Evolutionary conservation across 1,140 invertebrate genomes (phyloP), one percentile per base, ranked within the genome.

Genomic region (Zaprionus vittiger): DNA sequence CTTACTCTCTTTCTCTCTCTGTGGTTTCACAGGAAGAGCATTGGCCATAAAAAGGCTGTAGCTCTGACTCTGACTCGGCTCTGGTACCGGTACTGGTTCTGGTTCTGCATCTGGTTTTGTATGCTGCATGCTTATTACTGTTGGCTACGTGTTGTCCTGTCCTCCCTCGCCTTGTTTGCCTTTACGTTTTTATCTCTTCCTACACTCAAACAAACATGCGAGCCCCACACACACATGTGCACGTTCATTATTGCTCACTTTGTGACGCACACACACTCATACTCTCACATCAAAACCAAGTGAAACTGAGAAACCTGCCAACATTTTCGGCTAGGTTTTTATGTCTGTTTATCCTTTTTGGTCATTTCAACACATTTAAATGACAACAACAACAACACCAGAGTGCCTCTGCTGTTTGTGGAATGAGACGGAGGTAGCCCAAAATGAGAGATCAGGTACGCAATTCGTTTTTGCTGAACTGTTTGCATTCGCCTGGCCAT

Each of bases 121-220:
- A 78, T 87, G 83, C 83, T 85, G 85, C 81, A 90, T 90, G 85
- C 85, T 90, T 89, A 89, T 89, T 89, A 89, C 85, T 85, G 74
- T 89, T 90, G 90, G 85, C 79, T 89, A 89, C 85, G 86, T 89
- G 85, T 90, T 84, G 69, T 83, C 73, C 68, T 20, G 11, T 28
- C 38, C 38, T 20, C 67, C 17, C 62, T 26, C 52, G 38, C 22
- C 73, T 83, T 89, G 84, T 90, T 89, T 89, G 84, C 83, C 59
- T 72, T 90, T 85, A 85, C 84, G 84, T 89, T 89, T 89, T 89
- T 89, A 89, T 87, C 84, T 87, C 83, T 89, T 84, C 81, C 83
- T 89, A 89, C 85, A 90, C 81, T 89, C 84, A 89, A 83, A 89
- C 83, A 87, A 81, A 67, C 69, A 73, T 60, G 26, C 28, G 66